Conservation (phyloP, 2,888 invertebrate species). For the Clepsis dumicolana region DNA sequence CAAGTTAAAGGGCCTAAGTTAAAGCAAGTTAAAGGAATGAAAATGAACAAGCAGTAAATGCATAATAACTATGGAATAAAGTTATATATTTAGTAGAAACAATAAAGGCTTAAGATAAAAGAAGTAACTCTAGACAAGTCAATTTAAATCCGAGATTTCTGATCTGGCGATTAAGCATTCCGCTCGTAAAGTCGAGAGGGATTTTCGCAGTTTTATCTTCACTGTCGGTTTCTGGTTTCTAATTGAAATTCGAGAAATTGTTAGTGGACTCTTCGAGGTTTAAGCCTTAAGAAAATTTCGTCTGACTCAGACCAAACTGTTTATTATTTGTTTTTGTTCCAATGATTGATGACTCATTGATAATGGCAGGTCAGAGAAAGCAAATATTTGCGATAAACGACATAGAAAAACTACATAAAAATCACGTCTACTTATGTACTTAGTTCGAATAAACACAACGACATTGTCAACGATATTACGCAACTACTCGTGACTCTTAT, state of each 20-base stretch:
- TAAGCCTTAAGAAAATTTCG: not conserved
- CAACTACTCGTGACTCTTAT: conserved; percentile 84
- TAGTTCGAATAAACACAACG: conserved; percentile 63
- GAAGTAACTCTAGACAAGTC: conserved; percentile 18
- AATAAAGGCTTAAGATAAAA: conserved; percentile 16
- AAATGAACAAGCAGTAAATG: not conserved
- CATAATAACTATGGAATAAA: not conserved
- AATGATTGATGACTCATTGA: not conserved
- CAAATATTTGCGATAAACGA: not conserved
- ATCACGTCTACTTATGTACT: conserved; percentile 57
- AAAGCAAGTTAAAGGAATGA: not conserved
- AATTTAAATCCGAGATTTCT: conserved; percentile 19
- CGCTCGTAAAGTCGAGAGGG: conserved; percentile 18
- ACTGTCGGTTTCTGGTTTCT: conserved; percentile 39
- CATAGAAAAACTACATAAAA: conserved; percentile 45
- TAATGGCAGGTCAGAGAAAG: not conserved
- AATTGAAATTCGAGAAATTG: conserved; percentile 47
- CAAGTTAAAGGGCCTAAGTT: not conserved
- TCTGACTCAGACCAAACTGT: not conserved
- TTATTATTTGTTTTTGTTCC: not conserved
- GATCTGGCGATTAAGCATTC: conserved; percentile 10
- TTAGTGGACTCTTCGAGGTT: conserved; percentile 19
- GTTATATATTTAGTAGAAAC: not conserved
- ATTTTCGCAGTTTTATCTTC: conserved; percentile 35
- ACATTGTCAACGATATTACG: conserved; percentile 76